Conservation (phyloP, 2,888 invertebrate species). For the Gandaritis pyraliata region DNA sequence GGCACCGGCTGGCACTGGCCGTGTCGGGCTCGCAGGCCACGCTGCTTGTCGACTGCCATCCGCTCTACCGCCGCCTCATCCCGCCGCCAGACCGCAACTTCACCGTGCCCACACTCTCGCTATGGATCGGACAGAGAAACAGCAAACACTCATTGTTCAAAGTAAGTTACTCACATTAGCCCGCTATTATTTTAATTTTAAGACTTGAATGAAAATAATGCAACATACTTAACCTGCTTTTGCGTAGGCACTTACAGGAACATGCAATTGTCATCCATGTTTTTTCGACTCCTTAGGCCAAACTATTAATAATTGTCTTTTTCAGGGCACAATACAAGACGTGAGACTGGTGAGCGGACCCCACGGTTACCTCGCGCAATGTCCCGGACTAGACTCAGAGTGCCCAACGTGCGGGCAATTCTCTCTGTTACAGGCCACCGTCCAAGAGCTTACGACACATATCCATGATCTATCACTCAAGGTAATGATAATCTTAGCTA, state of each 20-base stretch:
- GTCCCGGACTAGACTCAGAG: constrained; percentile 93
- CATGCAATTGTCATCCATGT: no score
- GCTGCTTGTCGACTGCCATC: constrained; percentile 94
- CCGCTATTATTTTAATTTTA: neutral
- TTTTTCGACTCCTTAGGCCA: no score
- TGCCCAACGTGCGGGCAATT: constrained; percentile 97
- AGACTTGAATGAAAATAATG: neutral
- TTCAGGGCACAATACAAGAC: constrained; percentile 94
- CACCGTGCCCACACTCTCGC: constrained; percentile 88
- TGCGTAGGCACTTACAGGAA: no score
- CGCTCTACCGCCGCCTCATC: constrained; percentile 91
- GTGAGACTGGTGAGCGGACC: constrained; percentile 93
- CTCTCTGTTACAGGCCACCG: constrained; percentile 91
- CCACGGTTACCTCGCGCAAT: constrained; percentile 93
- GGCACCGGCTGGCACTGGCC: constrained; percentile 94
- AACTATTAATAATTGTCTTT: constrained; percentile 29
- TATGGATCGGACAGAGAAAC: constrained; percentile 95
- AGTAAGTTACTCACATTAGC: constrained; percentile 78
- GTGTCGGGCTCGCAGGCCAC: constrained; percentile 93
- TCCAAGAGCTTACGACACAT: constrained; percentile 91
- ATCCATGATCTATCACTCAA: constrained; percentile 93
- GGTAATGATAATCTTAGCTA: constrained; percentile 86
- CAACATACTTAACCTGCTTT: neutral
- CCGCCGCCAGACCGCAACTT: constrained; percentile 91
- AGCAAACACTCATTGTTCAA: constrained; percentile 93